Evolutionary conservation across 2,888 invertebrate genomes (phyloP), one percentile per base, ranked within the genome.

Genomic region (Drosophila testacea): DNA sequence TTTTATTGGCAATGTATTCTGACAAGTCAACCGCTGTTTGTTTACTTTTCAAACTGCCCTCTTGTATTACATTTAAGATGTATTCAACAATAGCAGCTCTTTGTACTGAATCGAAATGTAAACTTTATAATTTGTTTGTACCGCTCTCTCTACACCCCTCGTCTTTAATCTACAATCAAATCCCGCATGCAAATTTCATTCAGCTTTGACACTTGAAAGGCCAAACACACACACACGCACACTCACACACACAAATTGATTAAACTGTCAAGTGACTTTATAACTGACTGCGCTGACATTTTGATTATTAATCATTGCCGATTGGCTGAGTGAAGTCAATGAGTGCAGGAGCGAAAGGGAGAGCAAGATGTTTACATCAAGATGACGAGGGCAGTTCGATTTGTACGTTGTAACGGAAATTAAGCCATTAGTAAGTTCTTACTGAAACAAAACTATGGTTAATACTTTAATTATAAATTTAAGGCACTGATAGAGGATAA

Each of bases 181-280:
- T 47, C 68, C 73, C 67, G 72, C 67, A 87, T 77, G 74, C 60
- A 73, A 70, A 77, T 66, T 67, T 73, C 55, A 64, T 32, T 41
- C 38, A 61, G 66, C 54, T 56, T 63, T 56, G 66, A 62, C 65
- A 78, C 69, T 78, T 78, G 59, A 62, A 38, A 51, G 46, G 42
- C 47, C 55, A 59, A 50, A 69, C 50, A 77, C 57, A 74, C 44
- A 56, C 51, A 68, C 34, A 52, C 51, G 66, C 30, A 52, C 50
- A 65, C 54, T 68, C 52, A 42, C 59, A 57, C 32, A 69, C 60
- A 68, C 69, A 81, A 77, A 87, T 89, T 85, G 85, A 85, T 88
- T 85, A 87, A 85, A 89, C 81, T 89, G 85, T 88, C 85, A 81
- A 89, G 81, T 87, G 89, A 87, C 84, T 85, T 83, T 89, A 77